A percentile compares a stretch with the other conserved stretches of the same genome.
These are phyloP conservation scores for Engraulis encrasicolus DNA, from an alignment of 2,113 vertebrate genomes.

Conservation along the genomic window DNA sequence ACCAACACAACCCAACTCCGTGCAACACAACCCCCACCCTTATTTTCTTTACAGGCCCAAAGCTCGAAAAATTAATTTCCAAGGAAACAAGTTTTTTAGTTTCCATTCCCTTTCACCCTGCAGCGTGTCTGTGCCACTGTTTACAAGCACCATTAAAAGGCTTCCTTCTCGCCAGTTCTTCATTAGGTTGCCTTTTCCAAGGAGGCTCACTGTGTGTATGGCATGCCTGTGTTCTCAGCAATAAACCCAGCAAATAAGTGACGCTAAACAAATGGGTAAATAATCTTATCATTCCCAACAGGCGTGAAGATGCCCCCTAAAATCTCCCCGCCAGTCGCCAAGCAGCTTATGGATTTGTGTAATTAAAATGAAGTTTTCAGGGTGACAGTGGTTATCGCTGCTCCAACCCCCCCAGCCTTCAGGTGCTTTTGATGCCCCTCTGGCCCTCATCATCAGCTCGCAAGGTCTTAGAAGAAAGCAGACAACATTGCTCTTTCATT, in stretches of 20 bases:
- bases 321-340: constrained; percentile 62
- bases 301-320: constrained; percentile 65
- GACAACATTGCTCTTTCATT: too few relatives aligned
- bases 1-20: too few relatives aligned
- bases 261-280: constrained; percentile 58
- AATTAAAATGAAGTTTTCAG: constrained; percentile 70
- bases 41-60: constrained; percentile 38
- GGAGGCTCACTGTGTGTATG: background rate
- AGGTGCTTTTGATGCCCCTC: constrained; percentile 65
- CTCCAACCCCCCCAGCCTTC: constrained; percentile 64
- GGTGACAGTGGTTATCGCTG: constrained; percentile 68
- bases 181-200: constrained; percentile 54
- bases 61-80: constrained; percentile 57
- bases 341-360: constrained; percentile 77
- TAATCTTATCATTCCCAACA: constrained; percentile 73
- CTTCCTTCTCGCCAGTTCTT: constrained; percentile 55
- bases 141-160: constrained; percentile 49
- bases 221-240: constrained; percentile 21
- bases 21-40: constrained; percentile 40
- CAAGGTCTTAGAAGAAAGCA: too few relatives aligned
- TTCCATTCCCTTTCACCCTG: constrained; percentile 23
- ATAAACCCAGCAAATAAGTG: constrained; percentile 70
- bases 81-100: constrained; percentile 38
- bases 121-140: constrained; percentile 45
- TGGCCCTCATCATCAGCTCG: too few relatives aligned